Evolutionary conservation across 1,140 invertebrate species (phyloP), one percentile per base, ranked within the genome.

Genomic region (Globodera rostochiensis): DNA sequence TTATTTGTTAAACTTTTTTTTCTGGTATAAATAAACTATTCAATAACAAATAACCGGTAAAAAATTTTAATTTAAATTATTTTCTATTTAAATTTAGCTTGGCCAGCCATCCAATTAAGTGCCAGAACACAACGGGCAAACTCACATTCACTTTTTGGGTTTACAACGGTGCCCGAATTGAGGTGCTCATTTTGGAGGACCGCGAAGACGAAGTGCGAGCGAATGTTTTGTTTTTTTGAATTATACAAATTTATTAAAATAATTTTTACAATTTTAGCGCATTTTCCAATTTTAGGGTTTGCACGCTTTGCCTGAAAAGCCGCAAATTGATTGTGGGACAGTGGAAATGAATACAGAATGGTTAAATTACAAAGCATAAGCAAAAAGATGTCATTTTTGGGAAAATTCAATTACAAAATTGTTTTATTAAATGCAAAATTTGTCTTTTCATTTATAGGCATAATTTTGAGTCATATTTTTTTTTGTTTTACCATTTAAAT

Each of bases 181-280:
- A 88, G 82, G 87, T 90, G 46, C 57, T 88, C 53, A 82, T 88
- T 9, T 49, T 90, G 6, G 87, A 88, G 79, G 85, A 90, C 50
- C 73, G 86, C 60, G 49, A 81, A 57, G 73, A 57, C 49, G 57
- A 75, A n/a, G 77, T 64, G 5, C 74, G 70, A 49, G 19, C 45
- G 77, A 73, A 83, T 45, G 45, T 11, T 9, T 36, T 36, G 36
- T 36, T 36, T 36, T 25, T 36, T 36, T 36, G 36, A 36, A 36
- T 36, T 36, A 36, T 36, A 1, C 46, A 11, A 21, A 74, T 47
- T 75, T 25, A 50, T 36, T 36, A 47, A 74, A 47, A 74, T 25
- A 25, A 25, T 25, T 25, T 74, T 49, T 19, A 6, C 73, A 75
- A 75, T 75, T 75, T 77, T 13, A 78, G 77, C n/a, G n/a, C n/a